Conservation (phyloP, 1,140 invertebrate species). For the Armadillidium nasatum region DNA sequence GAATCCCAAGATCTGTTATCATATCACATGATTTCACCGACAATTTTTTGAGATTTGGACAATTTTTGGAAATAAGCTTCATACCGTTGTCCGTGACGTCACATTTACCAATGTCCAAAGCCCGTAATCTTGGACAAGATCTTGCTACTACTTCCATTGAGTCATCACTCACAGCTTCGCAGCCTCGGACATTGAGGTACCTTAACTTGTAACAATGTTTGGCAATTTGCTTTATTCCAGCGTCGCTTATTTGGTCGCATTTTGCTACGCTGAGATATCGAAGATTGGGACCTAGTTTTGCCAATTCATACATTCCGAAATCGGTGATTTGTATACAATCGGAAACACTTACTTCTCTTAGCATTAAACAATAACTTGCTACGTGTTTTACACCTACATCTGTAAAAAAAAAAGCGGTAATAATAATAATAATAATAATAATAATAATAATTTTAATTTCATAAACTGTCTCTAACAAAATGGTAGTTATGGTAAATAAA, state of each 20-base stretch:
- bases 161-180: slow-evolving; percentile 85
- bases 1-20: slow-evolving; percentile 78
- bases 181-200: slow-evolving; percentile 84
- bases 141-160: slow-evolving; percentile 74
- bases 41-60: slow-evolving; percentile 82
- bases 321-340: slow-evolving; percentile 85
- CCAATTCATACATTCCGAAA: slow-evolving; percentile 82
- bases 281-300: slow-evolving; percentile 74
- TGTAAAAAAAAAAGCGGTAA: slow-evolving; percentile 48
- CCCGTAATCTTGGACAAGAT: slow-evolving; percentile 73
- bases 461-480: too few relatives aligned
- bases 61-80: slow-evolving; percentile 75
- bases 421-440: too few relatives aligned
- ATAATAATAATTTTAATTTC: too few relatives aligned
- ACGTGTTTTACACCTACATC: slow-evolving; percentile 72
- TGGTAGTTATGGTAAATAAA: too few relatives aligned
- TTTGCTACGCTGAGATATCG: slow-evolving; percentile 84
- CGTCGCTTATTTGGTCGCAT: slow-evolving; percentile 78
- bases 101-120: slow-evolving; percentile 85
- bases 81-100: slow-evolving; percentile 84
- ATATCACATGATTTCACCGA: slow-evolving; percentile 83
- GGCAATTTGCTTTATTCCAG: slow-evolving; percentile 78
- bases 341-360: slow-evolving; percentile 81
- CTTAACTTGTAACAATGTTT: slow-evolving; percentile 80
- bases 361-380: slow-evolving; percentile 73